A percentile compares a stretch with the other conserved stretches of the same genome.
These are phyloP conservation scores for Macrobrachium rosenbergii DNA, from an alignment of 1,140 invertebrate genomes.

Conservation along the genomic window DNA sequence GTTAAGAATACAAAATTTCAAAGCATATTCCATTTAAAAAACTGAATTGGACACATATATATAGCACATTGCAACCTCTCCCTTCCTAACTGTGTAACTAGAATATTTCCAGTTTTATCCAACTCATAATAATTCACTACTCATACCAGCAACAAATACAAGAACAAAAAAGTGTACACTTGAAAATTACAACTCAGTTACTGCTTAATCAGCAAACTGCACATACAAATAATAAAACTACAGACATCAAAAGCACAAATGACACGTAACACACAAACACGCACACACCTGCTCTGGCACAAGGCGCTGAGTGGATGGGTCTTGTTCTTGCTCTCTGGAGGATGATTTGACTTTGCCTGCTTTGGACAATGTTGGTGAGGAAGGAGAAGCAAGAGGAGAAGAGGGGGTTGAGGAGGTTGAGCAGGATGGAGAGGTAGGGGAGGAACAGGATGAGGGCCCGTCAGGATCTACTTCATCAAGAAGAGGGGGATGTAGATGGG, in stretches of 20 bases:
- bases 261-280: not conserved
- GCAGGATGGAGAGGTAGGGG: conserved; percentile 25
- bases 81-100: no score
- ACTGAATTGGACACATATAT: not conserved
- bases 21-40: not conserved
- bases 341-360: not conserved
- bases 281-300: conserved; percentile 55
- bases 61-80: no score
- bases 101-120: no score
- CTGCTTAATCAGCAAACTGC: not conserved
- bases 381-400: conserved; percentile 21
- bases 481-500: conserved; percentile 32
- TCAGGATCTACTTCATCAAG: conserved; percentile 21
- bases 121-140: no score
- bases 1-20: not conserved
- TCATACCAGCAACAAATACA: no score
- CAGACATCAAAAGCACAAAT: not conserved
- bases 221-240: not conserved
- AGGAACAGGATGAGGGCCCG: conserved; percentile 25
- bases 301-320: conserved; percentile 53
- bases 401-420: conserved; percentile 31
- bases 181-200: no score
- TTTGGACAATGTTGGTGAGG: not conserved
- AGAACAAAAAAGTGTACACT: no score
- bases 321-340: conserved; percentile 43